Base-by-base conservation (phyloP, 2,888 invertebrate species). In the Cryptocheilus praepositus region DNA sequence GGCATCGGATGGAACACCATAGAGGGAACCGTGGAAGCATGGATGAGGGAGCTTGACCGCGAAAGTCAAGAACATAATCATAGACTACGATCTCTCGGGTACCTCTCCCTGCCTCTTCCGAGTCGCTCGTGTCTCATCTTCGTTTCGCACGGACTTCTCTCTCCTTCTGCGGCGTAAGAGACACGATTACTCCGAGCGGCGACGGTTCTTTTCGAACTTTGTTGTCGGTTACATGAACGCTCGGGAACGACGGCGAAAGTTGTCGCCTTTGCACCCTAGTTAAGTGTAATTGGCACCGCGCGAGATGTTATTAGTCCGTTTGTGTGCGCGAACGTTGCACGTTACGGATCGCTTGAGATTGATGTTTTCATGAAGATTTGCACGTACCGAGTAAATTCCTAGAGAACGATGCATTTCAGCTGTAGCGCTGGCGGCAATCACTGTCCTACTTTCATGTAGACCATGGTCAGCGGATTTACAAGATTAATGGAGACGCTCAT, bases 51-150 rank as follows among this genome's bases (percentile, higher is more conserved):
- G 80, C 81, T 83, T 83, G 83, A 83, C 83, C 85, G 83, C 83
- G 81, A 83, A 85, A 85, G 83, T 83, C 84, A 80, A 83, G 84
- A 85, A 77, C 83, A 78, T 85, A 85, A 85, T 85, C 85, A 84
- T 83, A 83, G 85, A 83, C 80, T 80, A 73, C 79, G 77, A 81
- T 73, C 79, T 61, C 71, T 56, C 67, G 62, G 28, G 65, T 58
- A 16, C 49, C 18, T 49, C 8, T 16, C n/a, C 13, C 16, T 8
- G 11, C 28, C 19, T 43, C 44, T 13, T 19, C 36, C 36, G 25
- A 25, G 25, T 54, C 54, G 15, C 15, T 16, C n/a, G 16, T 18
- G 16, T 3, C 13, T 7, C 36, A 1, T 44, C 55, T 36, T 19
- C 36, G 11, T 55, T 13, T 55, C 43, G 28, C 7, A 18, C 55